These are phyloP conservation scores for Globodera rostochiensis DNA, from an alignment of 1,140 invertebrate species.

Conservation along the genomic window DNA sequence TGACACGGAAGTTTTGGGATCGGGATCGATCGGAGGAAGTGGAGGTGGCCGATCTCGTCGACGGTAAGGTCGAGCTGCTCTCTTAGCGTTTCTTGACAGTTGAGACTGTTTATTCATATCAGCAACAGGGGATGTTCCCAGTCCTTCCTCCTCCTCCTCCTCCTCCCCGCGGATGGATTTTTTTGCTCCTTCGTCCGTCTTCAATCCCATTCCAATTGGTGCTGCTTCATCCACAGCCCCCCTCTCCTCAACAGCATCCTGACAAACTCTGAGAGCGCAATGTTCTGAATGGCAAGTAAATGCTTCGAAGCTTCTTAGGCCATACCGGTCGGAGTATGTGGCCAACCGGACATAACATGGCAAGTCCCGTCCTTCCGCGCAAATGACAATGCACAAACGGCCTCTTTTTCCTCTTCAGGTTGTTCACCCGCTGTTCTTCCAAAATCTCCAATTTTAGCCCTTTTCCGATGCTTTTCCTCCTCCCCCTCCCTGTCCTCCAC, in stretches of 20 bases:
- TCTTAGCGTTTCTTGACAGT: neutral
- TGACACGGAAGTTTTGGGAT: neutral
- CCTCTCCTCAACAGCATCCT: neutral
- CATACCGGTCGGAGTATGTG: neutral
- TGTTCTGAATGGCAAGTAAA: neutral
- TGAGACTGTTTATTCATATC: neutral
- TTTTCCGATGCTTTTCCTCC: neutral
- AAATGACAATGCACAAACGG: neutral
- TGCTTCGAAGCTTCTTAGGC: neutral
- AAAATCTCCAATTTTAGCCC: neutral
- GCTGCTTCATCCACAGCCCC: neutral
- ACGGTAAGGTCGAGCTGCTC: neutral
- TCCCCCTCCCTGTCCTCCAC: neutral
- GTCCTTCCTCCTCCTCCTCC: neutral
- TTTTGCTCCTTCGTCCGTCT: neutral
- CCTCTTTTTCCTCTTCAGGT: neutral
- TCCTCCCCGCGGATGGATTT: neutral
- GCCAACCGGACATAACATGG: neutral
- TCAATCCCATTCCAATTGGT: neutral
- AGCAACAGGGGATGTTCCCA: neutral
- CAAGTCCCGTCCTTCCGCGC: neutral
- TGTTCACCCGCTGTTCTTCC: neutral
- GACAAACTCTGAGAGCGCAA: neutral
- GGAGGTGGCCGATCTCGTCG: conserved; percentile 7
- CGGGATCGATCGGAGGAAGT: neutral